Evolutionary conservation across 2,797 vertebrate genomes (phyloP), one percentile per base, ranked within the genome.

Genomic region (Thamnophis elegans): DNA sequence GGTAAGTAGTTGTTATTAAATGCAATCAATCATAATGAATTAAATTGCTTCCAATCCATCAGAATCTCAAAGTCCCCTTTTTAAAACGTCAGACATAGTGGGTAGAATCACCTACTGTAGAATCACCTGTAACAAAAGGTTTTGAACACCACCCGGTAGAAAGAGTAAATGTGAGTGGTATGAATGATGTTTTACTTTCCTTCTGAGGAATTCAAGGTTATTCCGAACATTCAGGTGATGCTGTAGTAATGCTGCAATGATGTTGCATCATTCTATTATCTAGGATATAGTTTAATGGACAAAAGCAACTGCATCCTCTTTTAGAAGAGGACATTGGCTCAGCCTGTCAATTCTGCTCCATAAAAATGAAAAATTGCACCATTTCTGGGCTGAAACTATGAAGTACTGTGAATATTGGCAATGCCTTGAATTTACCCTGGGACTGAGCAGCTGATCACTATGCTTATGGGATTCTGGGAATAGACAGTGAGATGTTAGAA

Each of bases 301-400:
- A 87, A 90, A 92, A 54, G 59, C 89, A 73, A 87, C 59, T 56
- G 89, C 56, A 73, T 86, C 65, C 58, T 60, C 65, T 92, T 87
- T 92, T 85, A 54, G 60, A 87, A 56, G 82, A 87, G 92, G 89
- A 92, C 59, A 51, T 92, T 90, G 60, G 53, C 82, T 92, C 59
- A 20, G 51, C 16, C 53, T 90, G 82, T 92, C 89, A 90, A 89
- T 90, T 90, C 89, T 87, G 82, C 89, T 62, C 68, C 89, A 92
- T 92, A 92, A 90, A 92, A 89, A 92, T 92, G 89, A 90, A 68
- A 92, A 92, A 92, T 87, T 54, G 16, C 53, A 47, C 42, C 53
- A 87, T 73, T 90, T 87, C 82, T 90, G 89, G 53, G 28, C 60
- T 68, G 59, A 16, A 85, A 85, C 87, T 47, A 54, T 85, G 68